A percentile compares a stretch with the other conserved stretches of the same genome.
phyloP scores from a whole-genome alignment of 2,113 vertebrate species.

The Todiramphus saurophagus region DNA sequence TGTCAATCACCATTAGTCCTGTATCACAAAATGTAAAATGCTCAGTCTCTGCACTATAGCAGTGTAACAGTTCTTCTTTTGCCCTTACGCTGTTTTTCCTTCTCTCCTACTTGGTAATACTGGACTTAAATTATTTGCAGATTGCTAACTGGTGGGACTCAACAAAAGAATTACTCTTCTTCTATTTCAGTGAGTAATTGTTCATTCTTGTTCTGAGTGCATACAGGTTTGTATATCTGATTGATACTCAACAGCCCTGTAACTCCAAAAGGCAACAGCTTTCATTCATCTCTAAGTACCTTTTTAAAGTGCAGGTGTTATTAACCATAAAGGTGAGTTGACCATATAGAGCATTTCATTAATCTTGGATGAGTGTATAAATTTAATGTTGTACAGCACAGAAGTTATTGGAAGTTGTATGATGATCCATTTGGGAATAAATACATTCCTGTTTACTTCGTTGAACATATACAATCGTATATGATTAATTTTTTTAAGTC shows the following conservation, averaged over 20 bases:
- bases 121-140: background rate
- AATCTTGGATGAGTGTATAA: background rate
- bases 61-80: background rate
- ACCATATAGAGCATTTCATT: background rate
- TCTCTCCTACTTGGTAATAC: background rate
- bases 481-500: background rate
- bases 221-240: background rate
- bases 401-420: background rate
- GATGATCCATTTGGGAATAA: background rate
- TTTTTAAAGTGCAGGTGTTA: background rate
- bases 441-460: background rate
- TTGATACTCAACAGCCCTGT: background rate
- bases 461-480: background rate
- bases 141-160: background rate
- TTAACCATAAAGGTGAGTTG: background rate
- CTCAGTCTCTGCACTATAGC: background rate
- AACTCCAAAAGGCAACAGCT: background rate
- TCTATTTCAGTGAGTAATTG: background rate
- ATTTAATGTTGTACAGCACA: background rate
- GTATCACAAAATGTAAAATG: background rate
- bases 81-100: background rate
- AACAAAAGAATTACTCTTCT: background rate
- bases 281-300: background rate
- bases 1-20: background rate
- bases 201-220: background rate